phyloP scores from a whole-genome alignment of 2,113 vertebrate species.

The Microcebus murinus region DNA sequence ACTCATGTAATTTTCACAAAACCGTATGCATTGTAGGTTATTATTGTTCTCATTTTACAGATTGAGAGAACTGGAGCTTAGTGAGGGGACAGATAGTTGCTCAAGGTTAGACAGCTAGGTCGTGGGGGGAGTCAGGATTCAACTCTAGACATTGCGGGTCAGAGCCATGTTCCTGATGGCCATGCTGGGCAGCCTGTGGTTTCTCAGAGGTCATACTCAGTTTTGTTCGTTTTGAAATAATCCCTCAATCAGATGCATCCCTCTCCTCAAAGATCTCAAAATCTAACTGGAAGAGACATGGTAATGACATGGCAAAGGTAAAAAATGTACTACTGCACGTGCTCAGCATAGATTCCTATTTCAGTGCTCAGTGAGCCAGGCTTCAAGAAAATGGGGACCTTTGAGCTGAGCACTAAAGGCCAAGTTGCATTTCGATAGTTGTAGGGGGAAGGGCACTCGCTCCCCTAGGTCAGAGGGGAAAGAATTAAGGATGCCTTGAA shows the following conservation, averaged over 20 bases:
- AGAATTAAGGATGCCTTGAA: constrained; percentile 5
- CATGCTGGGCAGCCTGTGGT: not conserved
- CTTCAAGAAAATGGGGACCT: not conserved
- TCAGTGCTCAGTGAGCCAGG: not conserved
- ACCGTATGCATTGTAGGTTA: not conserved
- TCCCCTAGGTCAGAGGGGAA: not conserved
- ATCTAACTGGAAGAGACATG: not conserved
- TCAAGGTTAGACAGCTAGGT: not conserved
- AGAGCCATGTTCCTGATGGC: not conserved
- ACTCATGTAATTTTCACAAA: constrained; percentile 21
- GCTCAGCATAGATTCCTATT: not conserved
- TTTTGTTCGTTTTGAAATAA: not conserved
- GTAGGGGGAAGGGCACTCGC: not conserved
- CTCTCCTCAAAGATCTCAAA: not conserved
- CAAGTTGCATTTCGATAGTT: not conserved
- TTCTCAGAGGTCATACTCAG: not conserved
- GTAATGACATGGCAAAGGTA: not conserved
- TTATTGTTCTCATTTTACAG: constrained; percentile 15
- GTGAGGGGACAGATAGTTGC: not conserved
- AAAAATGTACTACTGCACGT: not conserved
- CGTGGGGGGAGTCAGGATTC: not conserved
- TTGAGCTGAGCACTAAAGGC: not conserved
- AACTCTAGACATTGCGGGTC: not conserved
- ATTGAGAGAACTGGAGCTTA: not conserved
- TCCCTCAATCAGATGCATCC: not conserved